Conservation (phyloP, 2,888 invertebrate genomes). For the Drosophila eohydei region DNA sequence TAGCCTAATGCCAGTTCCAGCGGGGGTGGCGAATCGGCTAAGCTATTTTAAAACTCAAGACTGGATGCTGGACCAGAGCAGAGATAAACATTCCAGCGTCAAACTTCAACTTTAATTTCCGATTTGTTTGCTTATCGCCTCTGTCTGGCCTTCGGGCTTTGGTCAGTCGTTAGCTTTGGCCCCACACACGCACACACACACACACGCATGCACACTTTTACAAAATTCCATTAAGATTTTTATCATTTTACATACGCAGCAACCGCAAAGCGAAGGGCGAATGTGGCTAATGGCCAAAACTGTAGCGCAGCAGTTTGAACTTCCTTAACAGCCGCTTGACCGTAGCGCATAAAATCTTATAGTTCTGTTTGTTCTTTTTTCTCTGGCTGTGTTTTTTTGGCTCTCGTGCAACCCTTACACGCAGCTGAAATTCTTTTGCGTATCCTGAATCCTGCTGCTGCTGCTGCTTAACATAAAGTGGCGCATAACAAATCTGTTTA, state of each 20-base stretch:
- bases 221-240: slow-evolving; percentile 78
- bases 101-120: slow-evolving; percentile 77
- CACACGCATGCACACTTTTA: slow-evolving; percentile 29
- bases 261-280: slow-evolving; percentile 29
- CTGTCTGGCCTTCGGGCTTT: slow-evolving; percentile 7
- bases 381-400: slow-evolving; percentile 1
- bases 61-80: slow-evolving; percentile 25
- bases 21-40: slow-evolving; percentile 34
- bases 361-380: slow-evolving; percentile 50
- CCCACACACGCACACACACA: slow-evolving; percentile 12
- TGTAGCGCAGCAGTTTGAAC: slow-evolving; percentile 56
- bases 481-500: slow-evolving; percentile 82
- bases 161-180: slow-evolving; percentile 45
- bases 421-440: slow-evolving; percentile 10
- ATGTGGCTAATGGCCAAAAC: slow-evolving; percentile 64
- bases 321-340: slow-evolving; percentile 66
- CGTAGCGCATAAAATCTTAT: slow-evolving; percentile 79
- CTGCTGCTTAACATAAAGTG: slow-evolving; percentile 75
- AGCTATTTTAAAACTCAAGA: slow-evolving; percentile 61
- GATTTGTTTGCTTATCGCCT: slow-evolving; percentile 76
- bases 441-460: slow-evolving; percentile 11
- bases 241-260: slow-evolving; percentile 71
- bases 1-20: slow-evolving; percentile 21
- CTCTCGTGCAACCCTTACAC: slow-evolving; percentile 43
- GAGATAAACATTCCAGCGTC: slow-evolving; percentile 56